Evolutionary conservation across 2,797 vertebrate genomes (phyloP), one percentile per base, ranked within the genome.

Genomic region (Hippocampus kuda): DNA sequence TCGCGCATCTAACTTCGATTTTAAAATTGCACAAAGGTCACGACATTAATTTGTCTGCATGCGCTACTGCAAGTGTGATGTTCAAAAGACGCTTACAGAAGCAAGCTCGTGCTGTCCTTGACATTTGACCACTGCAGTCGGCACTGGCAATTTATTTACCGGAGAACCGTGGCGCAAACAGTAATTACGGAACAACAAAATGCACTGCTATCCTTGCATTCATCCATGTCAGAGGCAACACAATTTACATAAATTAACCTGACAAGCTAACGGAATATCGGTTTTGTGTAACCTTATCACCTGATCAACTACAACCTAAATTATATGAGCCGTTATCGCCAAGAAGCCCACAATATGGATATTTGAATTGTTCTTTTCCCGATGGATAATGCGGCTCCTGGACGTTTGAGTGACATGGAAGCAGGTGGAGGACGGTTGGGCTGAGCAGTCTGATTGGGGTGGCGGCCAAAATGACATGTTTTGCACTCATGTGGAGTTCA

Each of bases 141-240:
- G 81, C 5, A 18, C 8, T 56, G 24, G 5, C 48, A 18, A 5
- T 5, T 18, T 18, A 4, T 18, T 46, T 46, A 89, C 88, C 87
- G 79, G 86, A 82, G 83, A 70, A 7, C 75, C 71, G 68, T 54
- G 76, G 80, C 30, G 27, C 24, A 57, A 83, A 87, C 87, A 87
- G 84, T 85, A 89, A 90, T 91, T 88, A 91, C 79, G 77, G 76
- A 79, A 84, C 87, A 87, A 88, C 81, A 75, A 82, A 80, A 85
- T 77, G 13, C 22, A 41, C 38, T 82, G 85, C 85, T 77, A 78
- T 86, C 88, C 83, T 84, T 75, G 75, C 87, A 88, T 85, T 89
- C 88, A 88, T 88, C 82, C 79, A 77, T 87, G 87, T 87, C 86
- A 89, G 72, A 81, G 81, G 83, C 84, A 83, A 80, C 74, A 72